Evolutionary conservation across 2,797 vertebrate genomes (phyloP), one percentile per base, ranked within the genome.

Genomic region (Amphiprion clarkii): DNA sequence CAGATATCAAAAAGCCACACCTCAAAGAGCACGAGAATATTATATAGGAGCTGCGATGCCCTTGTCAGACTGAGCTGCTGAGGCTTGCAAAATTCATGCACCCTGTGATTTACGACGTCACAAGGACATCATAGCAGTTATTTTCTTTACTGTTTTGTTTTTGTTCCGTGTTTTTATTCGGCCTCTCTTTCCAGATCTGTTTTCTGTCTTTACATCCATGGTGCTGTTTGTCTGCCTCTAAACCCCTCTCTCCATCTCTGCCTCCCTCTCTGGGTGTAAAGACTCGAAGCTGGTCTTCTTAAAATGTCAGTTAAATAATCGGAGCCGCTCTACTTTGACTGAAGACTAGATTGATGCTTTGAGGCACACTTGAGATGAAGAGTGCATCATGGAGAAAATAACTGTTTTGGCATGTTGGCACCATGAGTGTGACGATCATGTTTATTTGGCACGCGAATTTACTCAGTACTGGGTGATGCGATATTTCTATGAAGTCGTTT

Each of bases 361-460:
- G 39, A 79, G 67, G 57, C 42, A 36, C 68, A 48, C 21, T 79
- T 60, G 40, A 82, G 58, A 78, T 51, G 31, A 53, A n/a, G 44
- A 70, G 40, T 62, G 51, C 25, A 59, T 61, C 66, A 21, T 36
- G 39, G 69, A 68, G 51, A 66, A 84, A 73, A 79, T 51, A 68
- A 23, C 55, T 68, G 56, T 55, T 74, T 56, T 72, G 63, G 66
- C 31, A 21, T 56, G 31, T 39, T 25, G 17, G 49, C 49, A 6
- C 63, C 61, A 60, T 70, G 33, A 39, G 56, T 25, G 49, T 53
- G 58, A 46, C 12, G 61, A 80, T 83, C 25, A 58, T 72, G 36
- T 74, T 81, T 68, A 70, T 86, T 82, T 78, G 54, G 67, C 55
- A 67, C 14, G 17, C 67, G 72, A 36, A 75, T 83, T 40, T n/a